Base-by-base conservation (phyloP, 2,797 vertebrate genomes). In the Neosalanx taihuensis region DNA sequence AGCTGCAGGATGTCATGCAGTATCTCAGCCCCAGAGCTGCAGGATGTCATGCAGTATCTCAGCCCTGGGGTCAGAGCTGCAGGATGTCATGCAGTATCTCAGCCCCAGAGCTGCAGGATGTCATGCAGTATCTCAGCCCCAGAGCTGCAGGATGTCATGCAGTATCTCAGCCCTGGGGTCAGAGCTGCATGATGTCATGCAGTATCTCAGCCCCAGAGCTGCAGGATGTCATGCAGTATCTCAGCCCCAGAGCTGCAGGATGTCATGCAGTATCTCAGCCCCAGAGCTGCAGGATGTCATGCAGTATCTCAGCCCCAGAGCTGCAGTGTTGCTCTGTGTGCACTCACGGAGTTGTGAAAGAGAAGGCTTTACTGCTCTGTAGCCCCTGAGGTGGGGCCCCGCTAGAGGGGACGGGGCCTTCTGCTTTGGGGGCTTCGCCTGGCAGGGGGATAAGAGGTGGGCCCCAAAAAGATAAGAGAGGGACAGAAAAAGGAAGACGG, bases 341-440 rank as follows among this genome's bases (percentile, higher is more conserved):
- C 41, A 89, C 90, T 89, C 56, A 93, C 92, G 70, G 69, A 70
- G 90, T 10, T 4, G 84, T 9, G 67, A 92, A 92, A n/a, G 88
- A 83, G 79, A 92, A 92, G 26, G 73, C 74, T 80, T 91, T 92
- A 73, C 35, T 70, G 82, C 20, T 94, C 92, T 79, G 91, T 12
- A 59, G 78, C 88, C 15, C 33, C 83, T 84, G 49, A 18, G 70
- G 33, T 12, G 70, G 29, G 17, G 61, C 72, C 2, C 60, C 3
- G 37, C 13, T 20, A 51, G 83, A 75, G 62, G 73, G 69, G 4
- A 62, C 85, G n/a, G 84, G 75, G 35, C 49, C 6, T 2, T 92
- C 90, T 0, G 79, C 3, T 87, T 90, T 92, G 49, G 88, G 2
- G 0, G 71, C 4, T 2, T 78, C 84, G 78, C 84, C 90, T 92